Percentiles rank a stretch among this genome's conserved stretches.
phyloP scores from a whole-genome alignment of 1,140 invertebrate genomes.

The Drosophila orosa region DNA sequence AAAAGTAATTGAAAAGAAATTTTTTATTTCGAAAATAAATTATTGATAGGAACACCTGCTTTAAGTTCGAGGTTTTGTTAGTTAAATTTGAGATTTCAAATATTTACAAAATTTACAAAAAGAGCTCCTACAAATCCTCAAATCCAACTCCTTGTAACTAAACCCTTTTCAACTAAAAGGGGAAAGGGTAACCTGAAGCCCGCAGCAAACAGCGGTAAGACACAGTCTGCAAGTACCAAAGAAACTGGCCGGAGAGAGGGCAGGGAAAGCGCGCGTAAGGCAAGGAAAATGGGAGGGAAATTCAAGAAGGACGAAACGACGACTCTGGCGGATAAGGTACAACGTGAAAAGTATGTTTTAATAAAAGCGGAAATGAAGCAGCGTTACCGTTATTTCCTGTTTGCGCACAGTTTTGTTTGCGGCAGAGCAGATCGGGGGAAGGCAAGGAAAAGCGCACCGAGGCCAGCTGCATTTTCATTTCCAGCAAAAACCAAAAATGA shows the following conservation, averaged over 20 bases:
- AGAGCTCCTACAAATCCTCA: constrained; percentile 2
- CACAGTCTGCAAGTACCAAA: constrained; percentile 16
- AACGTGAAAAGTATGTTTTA: constrained; percentile 82
- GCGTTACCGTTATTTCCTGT: constrained; percentile 82
- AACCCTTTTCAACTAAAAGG: background rate
- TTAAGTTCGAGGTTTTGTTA: background rate
- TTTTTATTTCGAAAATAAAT: too few relatives aligned
- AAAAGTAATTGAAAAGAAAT: too few relatives aligned
- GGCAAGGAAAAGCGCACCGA: constrained; percentile 12
- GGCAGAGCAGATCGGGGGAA: constrained; percentile 7
- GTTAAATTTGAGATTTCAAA: background rate
- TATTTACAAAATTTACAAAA: background rate
- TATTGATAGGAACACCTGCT: background rate
- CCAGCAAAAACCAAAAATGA: constrained; percentile 55
- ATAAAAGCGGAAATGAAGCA: constrained; percentile 83
- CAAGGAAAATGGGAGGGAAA: constrained; percentile 1
- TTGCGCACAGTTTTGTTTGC: constrained; percentile 77
- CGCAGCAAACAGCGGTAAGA: constrained; percentile 41
- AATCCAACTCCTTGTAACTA: background rate
- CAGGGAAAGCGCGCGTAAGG: background rate
- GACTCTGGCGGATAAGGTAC: constrained; percentile 68
- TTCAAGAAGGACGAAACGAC: constrained; percentile 27
- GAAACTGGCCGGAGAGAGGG: background rate
- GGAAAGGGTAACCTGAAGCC: constrained; percentile 32
- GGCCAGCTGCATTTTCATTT: constrained; percentile 65